A percentile compares a stretch with the other conserved stretches of the same genome.
Evolutionary conservation across 2,797 vertebrate species (phyloP).

Genomic region (Alosa sapidissima): DNA sequence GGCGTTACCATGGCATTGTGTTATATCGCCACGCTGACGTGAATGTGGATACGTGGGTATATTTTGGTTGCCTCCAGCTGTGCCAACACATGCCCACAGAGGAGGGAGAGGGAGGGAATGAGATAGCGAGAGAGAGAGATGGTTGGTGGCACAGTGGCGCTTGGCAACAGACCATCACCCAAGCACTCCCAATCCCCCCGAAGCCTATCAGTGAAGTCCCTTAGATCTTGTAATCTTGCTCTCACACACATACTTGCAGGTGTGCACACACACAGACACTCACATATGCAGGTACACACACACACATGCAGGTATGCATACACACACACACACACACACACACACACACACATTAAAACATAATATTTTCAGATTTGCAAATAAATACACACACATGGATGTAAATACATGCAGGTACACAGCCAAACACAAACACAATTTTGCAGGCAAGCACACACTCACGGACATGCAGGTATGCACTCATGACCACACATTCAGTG

Average conservation of each 20-base stretch:
- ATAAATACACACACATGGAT: background rate
- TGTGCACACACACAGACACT: background rate
- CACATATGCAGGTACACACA: background rate
- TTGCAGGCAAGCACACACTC: background rate
- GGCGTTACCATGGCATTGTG: constrained; percentile 1
- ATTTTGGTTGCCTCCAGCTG: background rate
- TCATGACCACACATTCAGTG: background rate
- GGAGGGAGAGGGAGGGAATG: background rate
- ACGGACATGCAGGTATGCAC: background rate
- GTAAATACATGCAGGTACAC: background rate
- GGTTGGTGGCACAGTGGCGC: background rate
- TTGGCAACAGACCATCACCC: constrained; percentile 14
- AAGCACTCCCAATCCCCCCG: background rate
- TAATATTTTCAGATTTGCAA: background rate
- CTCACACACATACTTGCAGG: background rate
- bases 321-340: background rate
- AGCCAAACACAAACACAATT: background rate
- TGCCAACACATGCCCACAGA: constrained; percentile 3
- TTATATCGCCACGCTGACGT: background rate
- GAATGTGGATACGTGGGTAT: background rate
- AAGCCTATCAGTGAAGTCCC: background rate
- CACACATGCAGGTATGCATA: background rate
- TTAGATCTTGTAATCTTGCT: background rate
- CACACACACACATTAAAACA: background rate
- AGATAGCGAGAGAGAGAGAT: background rate